Conservation (phyloP, 2,888 invertebrate genomes). For the Dyspetes luteomarginatus region DNA sequence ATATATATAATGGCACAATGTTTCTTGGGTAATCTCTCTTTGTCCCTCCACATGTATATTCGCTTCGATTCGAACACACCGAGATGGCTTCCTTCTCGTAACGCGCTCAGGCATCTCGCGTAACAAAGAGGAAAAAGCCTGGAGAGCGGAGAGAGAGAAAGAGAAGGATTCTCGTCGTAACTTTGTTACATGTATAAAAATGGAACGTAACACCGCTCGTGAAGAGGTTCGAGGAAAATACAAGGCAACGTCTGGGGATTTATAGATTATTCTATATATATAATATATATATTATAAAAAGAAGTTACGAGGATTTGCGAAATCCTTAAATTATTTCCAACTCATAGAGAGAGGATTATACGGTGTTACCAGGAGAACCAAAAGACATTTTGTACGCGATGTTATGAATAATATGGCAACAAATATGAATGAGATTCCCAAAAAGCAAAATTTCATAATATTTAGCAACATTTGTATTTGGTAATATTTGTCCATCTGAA, state of each 20-base stretch:
- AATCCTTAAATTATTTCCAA: not conserved
- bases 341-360: not conserved
- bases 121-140: constrained; percentile 29
- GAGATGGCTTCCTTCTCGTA: constrained; percentile 54
- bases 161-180: constrained; percentile 21
- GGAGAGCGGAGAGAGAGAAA: constrained; percentile 4
- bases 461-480: too few relatives aligned
- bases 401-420: too few relatives aligned
- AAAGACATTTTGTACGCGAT: too few relatives aligned
- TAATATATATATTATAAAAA: not conserved
- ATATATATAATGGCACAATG: constrained; percentile 39
- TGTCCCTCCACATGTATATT: constrained; percentile 9
- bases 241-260: not conserved
- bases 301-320: not conserved
- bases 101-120: constrained; percentile 26
- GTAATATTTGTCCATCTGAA: too few relatives aligned
- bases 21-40: constrained; percentile 45
- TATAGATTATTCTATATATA: not conserved
- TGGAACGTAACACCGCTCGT: constrained; percentile 31
- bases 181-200: constrained; percentile 30
- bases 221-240: not conserved
- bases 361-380: too few relatives aligned
- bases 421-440: too few relatives aligned
- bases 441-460: too few relatives aligned
- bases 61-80: constrained; percentile 40